A percentile compares a stretch with the other conserved stretches of the same genome.
These are phyloP conservation scores for Botrylloides violaceus DNA, from an alignment of 23 tunicate species.

Conservation along the genomic window DNA sequence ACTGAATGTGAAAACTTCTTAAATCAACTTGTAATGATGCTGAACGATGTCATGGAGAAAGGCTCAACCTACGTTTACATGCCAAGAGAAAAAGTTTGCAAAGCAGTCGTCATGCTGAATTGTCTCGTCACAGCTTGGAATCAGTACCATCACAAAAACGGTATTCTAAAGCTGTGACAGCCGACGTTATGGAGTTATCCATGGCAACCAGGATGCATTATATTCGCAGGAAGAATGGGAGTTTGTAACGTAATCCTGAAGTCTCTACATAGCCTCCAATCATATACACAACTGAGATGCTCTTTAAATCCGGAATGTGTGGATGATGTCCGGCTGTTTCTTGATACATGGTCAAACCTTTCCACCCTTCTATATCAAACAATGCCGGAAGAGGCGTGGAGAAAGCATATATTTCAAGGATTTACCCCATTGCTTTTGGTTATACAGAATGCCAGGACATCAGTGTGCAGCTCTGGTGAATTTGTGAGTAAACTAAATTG, in stretches of 20 bases:
- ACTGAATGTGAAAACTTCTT: neutral
- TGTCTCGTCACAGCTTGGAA: neutral
- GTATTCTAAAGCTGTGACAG: neutral
- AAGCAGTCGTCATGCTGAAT: conserved; percentile 4
- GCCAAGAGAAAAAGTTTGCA: conserved; percentile 8
- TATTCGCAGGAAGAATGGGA: neutral
- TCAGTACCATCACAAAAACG: neutral
- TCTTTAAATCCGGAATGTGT: neutral
- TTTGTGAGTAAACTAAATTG: neutral
- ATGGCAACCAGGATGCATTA: too few species aligned
- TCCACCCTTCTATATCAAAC: neutral
- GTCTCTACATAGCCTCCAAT: neutral
- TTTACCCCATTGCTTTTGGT: neutral
- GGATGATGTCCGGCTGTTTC: neutral
- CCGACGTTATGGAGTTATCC: neutral
- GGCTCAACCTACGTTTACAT: conserved; percentile 37
- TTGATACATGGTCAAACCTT: neutral
- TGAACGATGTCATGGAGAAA: conserved; percentile 20
- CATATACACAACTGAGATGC: neutral
- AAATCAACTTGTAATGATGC: neutral
- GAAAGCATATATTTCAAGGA: neutral
- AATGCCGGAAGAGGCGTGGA: neutral
- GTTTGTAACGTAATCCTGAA: neutral
- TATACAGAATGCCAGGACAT: neutral
- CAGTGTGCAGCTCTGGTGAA: neutral